phyloP scores from a whole-genome alignment of 2,113 vertebrate genomes.

The Pangasianodon hypophthalmus region DNA sequence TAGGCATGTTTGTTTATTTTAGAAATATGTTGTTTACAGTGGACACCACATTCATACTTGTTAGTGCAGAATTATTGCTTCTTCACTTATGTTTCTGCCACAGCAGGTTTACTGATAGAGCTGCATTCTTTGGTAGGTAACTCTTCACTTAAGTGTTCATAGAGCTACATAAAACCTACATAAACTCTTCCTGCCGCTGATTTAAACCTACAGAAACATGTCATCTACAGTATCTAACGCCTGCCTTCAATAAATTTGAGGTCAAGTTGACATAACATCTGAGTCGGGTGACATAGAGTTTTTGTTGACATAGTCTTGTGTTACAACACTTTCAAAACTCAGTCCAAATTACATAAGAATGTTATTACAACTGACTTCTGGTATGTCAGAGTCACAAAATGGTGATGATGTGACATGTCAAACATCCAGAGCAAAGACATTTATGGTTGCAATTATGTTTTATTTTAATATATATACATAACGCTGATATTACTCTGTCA shows the following conservation, averaged over 20 bases:
- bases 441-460: background rate
- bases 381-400: background rate
- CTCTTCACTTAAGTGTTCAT: background rate
- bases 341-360: background rate
- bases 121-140: background rate
- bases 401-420: background rate
- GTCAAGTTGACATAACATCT: background rate
- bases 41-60: background rate
- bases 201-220: background rate
- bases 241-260: background rate
- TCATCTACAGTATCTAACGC: background rate
- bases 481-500: background rate
- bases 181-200: background rate
- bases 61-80: background rate
- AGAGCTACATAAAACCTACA: background rate
- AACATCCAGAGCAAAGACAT: background rate
- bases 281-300: background rate
- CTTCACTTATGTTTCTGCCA: background rate
- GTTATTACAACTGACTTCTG: background rate
- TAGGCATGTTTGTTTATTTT: background rate
- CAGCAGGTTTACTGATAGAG: background rate
- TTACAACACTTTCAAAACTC: background rate
- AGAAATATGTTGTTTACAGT: conserved; percentile 4
- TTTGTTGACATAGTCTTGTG: background rate
- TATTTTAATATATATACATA: background rate